phyloP scores from a whole-genome alignment of 2,888 invertebrate genomes.

The Chorisops tibialis region DNA sequence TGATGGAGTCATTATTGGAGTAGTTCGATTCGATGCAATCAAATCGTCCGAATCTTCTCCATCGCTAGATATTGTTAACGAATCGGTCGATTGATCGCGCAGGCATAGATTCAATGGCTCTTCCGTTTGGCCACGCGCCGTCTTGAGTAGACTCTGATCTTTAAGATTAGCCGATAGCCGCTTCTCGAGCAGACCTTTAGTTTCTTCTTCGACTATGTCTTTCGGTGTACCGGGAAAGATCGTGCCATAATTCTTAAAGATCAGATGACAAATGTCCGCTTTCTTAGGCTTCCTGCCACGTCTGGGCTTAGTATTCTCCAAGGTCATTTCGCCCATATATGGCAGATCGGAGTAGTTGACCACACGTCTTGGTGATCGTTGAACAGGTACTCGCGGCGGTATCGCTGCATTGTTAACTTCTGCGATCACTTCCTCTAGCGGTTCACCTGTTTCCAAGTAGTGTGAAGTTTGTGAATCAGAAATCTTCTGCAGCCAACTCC shows the following conservation, averaged over 20 bases:
- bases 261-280: conserved; percentile 86
- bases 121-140: conserved; percentile 50
- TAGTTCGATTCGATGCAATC: conserved; percentile 36
- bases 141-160: conserved; percentile 38
- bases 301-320: conserved; percentile 82
- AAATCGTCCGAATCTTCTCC: conserved; percentile 39
- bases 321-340: conserved; percentile 89
- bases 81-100: conserved; percentile 57
- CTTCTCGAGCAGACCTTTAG: conserved; percentile 65
- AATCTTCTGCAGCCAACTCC: conserved; percentile 72
- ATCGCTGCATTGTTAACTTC: neutral
- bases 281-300: conserved; percentile 87
- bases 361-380: conserved; percentile 48
- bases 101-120: conserved; percentile 83
- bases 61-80: conserved; percentile 48
- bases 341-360: conserved; percentile 80
- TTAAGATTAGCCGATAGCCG: conserved; percentile 49
- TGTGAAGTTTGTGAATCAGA: conserved; percentile 63
- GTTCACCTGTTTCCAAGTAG: conserved; percentile 16
- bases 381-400: conserved; percentile 8
- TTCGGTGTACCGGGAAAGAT: conserved; percentile 74
- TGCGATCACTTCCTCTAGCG: neutral
- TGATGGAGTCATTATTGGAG: conserved; percentile 41
- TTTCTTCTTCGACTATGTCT: conserved; percentile 51
- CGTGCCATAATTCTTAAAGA: conserved; percentile 88